phyloP scores from a whole-genome alignment of 2,888 invertebrate species.

The Noctua janthina region DNA sequence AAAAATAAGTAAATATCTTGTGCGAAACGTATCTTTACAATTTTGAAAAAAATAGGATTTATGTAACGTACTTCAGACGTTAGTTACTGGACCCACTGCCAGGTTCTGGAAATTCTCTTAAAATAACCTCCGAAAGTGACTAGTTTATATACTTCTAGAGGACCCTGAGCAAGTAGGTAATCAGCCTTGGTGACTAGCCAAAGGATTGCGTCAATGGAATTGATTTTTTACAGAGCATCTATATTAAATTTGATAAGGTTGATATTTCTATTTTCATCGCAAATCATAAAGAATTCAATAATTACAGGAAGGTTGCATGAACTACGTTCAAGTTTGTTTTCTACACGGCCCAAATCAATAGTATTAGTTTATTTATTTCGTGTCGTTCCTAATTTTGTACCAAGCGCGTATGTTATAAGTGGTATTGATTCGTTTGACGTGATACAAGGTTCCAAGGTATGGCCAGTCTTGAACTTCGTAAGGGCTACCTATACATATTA shows the following conservation, averaged over 20 bases:
- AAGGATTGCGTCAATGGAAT: background rate
- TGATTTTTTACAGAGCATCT: background rate
- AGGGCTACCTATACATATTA: background rate
- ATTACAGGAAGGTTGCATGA: conserved; percentile 3
- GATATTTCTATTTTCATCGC: conserved; percentile 18
- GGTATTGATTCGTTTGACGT: conserved; percentile 49
- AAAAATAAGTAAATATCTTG: background rate
- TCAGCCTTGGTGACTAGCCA: conserved; percentile 1
- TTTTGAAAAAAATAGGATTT: background rate
- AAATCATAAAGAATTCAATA: conserved; percentile 30
- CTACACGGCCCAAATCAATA: conserved; percentile 42
- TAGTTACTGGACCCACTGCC: background rate
- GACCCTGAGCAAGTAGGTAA: background rate
- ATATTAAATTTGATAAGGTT: background rate
- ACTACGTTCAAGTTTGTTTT: conserved; percentile 6
- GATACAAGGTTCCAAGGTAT: conserved; percentile 3
- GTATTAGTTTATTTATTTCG: conserved; percentile 42
- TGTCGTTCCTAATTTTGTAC: conserved; percentile 51
- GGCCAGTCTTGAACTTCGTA: conserved; percentile 10
- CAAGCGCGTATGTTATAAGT: conserved; percentile 38
- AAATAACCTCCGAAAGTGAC: background rate
- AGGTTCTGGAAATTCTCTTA: background rate
- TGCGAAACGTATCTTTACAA: background rate
- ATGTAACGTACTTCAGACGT: background rate
- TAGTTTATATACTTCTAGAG: background rate